Percentiles rank a stretch among this genome's conserved stretches.
These are phyloP conservation scores for Strigamia transsilvanica DNA, from an alignment of 2,888 invertebrate genomes.

Conservation along the genomic window DNA sequence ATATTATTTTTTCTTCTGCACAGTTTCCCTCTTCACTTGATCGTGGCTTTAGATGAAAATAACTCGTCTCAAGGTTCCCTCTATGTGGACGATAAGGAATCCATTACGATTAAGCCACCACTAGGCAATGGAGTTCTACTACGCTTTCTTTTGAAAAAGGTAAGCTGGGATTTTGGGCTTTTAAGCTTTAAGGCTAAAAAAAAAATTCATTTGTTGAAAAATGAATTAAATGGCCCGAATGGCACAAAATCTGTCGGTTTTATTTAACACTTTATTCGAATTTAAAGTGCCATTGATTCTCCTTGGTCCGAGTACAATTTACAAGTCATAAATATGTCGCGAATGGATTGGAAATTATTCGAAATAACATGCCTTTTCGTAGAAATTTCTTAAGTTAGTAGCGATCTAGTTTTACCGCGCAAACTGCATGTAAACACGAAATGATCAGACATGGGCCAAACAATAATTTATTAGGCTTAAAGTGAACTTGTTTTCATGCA, in stretches of 20 bases:
- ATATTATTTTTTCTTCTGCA: background rate
- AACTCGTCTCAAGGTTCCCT: slow-evolving; percentile 57
- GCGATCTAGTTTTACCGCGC: background rate
- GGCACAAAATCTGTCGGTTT: background rate
- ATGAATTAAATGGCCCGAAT: background rate
- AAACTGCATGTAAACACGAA: background rate
- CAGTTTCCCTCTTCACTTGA: slow-evolving; percentile 55
- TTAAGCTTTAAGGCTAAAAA: background rate
- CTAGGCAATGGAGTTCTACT: slow-evolving; percentile 16
- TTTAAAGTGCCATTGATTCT: background rate
- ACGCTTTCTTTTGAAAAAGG: slow-evolving; percentile 14
- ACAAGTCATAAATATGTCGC: background rate
- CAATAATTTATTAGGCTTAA: too few relatives aligned
- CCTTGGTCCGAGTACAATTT: background rate
- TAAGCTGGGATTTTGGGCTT: background rate
- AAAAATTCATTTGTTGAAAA: background rate
- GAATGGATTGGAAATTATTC: background rate
- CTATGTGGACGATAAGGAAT: slow-evolving; percentile 59
- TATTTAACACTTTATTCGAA: background rate
- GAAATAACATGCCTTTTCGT: background rate
- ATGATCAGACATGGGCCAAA: too few relatives aligned
- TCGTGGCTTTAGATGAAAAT: slow-evolving; percentile 58
- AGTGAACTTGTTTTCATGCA: background rate
- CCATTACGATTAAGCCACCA: slow-evolving; percentile 28
- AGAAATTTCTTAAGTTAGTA: background rate